Percentiles rank a stretch among this genome's conserved stretches.
Evolutionary conservation across 2,888 invertebrate genomes (phyloP).

Genomic region (Acanthococcus lagerstroemiae): DNA sequence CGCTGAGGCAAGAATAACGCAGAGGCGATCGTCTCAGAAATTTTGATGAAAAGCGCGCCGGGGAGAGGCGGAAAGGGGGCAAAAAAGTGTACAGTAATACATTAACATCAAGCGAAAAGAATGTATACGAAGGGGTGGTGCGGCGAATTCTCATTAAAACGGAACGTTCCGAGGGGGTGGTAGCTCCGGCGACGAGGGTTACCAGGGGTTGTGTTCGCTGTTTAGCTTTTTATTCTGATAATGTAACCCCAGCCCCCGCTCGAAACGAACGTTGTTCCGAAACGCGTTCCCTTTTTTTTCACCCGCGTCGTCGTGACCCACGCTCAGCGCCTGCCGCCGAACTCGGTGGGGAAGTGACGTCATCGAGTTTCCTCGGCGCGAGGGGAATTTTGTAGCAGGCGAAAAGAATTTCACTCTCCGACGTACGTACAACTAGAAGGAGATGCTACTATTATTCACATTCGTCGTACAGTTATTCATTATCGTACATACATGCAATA

Average conservation of each 20-base stretch:
- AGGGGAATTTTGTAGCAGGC: not conserved
- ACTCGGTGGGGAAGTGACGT: conserved; percentile 24
- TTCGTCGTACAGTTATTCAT: not conserved
- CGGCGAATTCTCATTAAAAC: conserved; percentile 14
- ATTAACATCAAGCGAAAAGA: conserved; percentile 18
- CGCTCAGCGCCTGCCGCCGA: not conserved
- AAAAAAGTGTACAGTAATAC: conserved; percentile 13
- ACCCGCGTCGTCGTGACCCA: not conserved
- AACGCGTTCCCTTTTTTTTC: not conserved
- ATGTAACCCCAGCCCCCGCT: conserved; percentile 20
- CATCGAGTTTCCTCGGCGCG: conserved; percentile 10
- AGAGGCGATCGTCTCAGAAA: not conserved
- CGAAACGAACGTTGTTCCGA: not conserved
- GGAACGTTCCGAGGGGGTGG: conserved; percentile 12
- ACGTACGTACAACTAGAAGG: not conserved
- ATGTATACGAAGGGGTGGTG: not conserved
- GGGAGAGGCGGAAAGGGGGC: not conserved
- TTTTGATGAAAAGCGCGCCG: not conserved
- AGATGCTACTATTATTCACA: not conserved
- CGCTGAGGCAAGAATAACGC: too few relatives aligned
- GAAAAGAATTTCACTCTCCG: not conserved
- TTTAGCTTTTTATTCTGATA: conserved; percentile 28
- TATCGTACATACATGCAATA: not conserved
- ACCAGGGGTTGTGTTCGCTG: conserved; percentile 24
- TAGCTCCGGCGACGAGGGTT: not conserved